Evolutionary conservation across 2,113 vertebrate species (phyloP).

Genomic region (Macrotus californicus): DNA sequence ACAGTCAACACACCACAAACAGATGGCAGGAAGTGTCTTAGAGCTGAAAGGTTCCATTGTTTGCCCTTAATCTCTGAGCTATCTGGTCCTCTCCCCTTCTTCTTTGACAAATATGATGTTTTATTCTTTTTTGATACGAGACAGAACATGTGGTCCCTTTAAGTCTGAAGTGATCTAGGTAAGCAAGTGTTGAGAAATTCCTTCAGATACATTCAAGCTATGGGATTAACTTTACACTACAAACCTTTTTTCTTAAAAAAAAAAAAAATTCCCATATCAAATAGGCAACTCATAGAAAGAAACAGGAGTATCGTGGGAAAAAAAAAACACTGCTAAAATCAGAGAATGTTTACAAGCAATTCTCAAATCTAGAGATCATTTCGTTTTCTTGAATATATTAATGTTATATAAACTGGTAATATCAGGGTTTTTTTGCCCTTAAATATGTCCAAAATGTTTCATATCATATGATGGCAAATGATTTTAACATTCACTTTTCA

Average conservation of each 20-base stretch:
- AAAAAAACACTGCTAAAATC: not conserved
- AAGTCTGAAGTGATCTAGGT: slow-evolving; percentile 14
- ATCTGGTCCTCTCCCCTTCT: not conserved
- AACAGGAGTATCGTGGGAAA: not conserved
- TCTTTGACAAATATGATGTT: not conserved
- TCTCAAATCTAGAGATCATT: slow-evolving; percentile 44
- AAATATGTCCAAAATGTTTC: slow-evolving; percentile 60
- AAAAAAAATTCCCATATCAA: not conserved
- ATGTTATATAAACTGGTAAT: slow-evolving; percentile 70
- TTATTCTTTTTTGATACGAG: not conserved
- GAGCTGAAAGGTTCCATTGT: slow-evolving; percentile 24
- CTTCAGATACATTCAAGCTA: not conserved
- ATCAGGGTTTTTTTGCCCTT: slow-evolving; percentile 44
- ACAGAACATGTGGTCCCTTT: not conserved
- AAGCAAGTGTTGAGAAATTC: not conserved
- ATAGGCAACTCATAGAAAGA: not conserved
- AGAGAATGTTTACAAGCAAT: slow-evolving; percentile 32
- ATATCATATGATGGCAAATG: slow-evolving; percentile 76
- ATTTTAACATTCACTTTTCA: slow-evolving; percentile 81
- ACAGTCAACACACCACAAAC: slow-evolving; percentile 5
- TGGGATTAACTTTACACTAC: not conserved
- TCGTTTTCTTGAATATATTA: slow-evolving; percentile 54
- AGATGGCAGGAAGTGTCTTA: not conserved
- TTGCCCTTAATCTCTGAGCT: not conserved
- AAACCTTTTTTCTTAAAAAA: not conserved